Evolutionary conservation across 2,113 vertebrate genomes (phyloP), one percentile per base, ranked within the genome.

Genomic region (Planiliza haematocheilus): DNA sequence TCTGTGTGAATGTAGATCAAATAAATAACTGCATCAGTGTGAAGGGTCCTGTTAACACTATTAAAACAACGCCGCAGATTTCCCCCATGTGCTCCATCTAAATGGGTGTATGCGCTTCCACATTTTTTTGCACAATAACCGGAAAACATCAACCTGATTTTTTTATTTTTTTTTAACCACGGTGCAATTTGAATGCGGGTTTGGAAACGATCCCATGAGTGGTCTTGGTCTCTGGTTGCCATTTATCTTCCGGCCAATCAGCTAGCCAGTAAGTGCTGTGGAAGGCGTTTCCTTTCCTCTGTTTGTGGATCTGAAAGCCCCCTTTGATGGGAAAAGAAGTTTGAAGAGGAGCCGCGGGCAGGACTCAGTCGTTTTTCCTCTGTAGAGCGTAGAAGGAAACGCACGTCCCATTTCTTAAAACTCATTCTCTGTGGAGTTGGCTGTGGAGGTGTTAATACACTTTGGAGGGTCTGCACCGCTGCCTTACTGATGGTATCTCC

Each of bases 221-320:
- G 43, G 34, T 30, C 62, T 41, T 38, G 38, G 62, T 69, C 42
- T 68, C 79, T 57, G 49, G 70, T 71, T 81, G 62, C 55, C 62
- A n/a, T 74, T 70, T 56, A 60, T 61, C 49, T 41, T 8, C 7
- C 57, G 62, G 34, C 93, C 93, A 93, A 94, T 93, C 90, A 84
- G 87, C 43, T 5, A 52, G 62, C 41, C 43, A 62, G 70, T 17
- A 67, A 65, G 30, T 4, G 65, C 72, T 68, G 73, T 7, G 79
- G 64, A 55, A 75, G 92, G 92, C 91, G 92, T 87, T 76, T 85
- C 90, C 79, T 79, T 36, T 13, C 21, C 30, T 7, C 11, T 66
- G 57, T 73, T 64, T 62, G 59, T 60, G 57, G 80, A 77, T 50
- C 20, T 58, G 51, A 78, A 88, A 87, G 81, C 61, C 59, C 18